Conservation (phyloP, 2,113 vertebrate species). For the Antennarius striatus region DNA sequence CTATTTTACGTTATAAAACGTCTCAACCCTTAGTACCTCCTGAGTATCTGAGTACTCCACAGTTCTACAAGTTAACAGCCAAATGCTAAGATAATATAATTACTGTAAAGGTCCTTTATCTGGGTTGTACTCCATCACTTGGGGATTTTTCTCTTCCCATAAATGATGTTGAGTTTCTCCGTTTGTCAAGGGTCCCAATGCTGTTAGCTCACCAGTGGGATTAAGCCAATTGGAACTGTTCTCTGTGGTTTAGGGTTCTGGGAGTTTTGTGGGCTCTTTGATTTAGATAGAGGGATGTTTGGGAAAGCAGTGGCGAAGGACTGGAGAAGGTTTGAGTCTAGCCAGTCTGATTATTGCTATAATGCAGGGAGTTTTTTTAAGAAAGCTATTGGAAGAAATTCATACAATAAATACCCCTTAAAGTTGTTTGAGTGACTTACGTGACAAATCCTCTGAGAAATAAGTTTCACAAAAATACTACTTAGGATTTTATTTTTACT, state of each 20-base stretch:
- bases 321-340: slow-evolving; percentile 21
- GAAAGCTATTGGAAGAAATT: slow-evolving; percentile 20
- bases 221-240: slow-evolving; percentile 79
- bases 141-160: slow-evolving; percentile 50
- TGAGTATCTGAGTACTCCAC: neutral
- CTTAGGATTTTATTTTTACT: slow-evolving; percentile 32
- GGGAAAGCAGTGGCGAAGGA: slow-evolving; percentile 46
- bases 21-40: neutral
- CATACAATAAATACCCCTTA: slow-evolving; percentile 23
- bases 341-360: slow-evolving; percentile 37
- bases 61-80: neutral
- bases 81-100: slow-evolving; percentile 31
- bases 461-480: slow-evolving; percentile 24
- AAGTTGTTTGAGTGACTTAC: neutral
- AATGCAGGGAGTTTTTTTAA: slow-evolving; percentile 35
- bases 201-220: slow-evolving; percentile 74
- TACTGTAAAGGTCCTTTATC: slow-evolving; percentile 50
- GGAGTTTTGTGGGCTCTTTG: slow-evolving; percentile 73
- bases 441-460: slow-evolving; percentile 18
- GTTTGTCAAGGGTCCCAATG: slow-evolving; percentile 67
- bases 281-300: slow-evolving; percentile 67
- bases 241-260: slow-evolving; percentile 65
- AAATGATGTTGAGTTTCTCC: slow-evolving; percentile 53
- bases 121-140: slow-evolving; percentile 42
- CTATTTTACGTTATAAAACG: no score